phyloP scores from a whole-genome alignment of 2,113 vertebrate genomes.

The Rissa tridactyla region DNA sequence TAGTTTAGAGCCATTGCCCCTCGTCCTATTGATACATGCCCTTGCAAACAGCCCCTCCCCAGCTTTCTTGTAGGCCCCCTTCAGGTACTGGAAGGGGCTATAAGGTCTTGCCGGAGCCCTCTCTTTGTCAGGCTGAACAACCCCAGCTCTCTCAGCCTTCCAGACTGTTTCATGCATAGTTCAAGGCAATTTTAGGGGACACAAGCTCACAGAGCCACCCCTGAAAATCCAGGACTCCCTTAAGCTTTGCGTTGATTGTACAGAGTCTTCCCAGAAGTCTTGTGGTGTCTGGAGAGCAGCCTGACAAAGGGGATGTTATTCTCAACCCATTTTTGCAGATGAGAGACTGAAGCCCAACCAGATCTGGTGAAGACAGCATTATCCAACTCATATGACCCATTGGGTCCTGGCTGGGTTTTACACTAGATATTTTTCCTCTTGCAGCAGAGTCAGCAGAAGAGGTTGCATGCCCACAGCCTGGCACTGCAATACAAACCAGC shows the following conservation, averaged over 20 bases:
- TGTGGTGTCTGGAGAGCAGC: not conserved
- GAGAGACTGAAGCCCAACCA: not conserved
- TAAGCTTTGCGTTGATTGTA: rapidly evolving
- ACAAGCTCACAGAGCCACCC: not conserved
- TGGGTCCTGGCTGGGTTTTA: not conserved
- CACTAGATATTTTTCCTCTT: not conserved
- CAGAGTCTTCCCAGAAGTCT: not conserved
- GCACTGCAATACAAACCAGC: not conserved
- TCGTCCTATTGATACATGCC: no score
- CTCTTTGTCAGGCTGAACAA: no score
- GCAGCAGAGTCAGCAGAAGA: not conserved
- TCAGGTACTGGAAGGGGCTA: no score
- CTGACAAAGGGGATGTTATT: not conserved
- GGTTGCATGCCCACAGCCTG: not conserved
- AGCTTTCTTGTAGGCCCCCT: no score
- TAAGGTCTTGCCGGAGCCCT: no score
- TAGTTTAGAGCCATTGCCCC: no score
- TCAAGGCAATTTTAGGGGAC: not conserved
- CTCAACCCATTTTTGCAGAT: not conserved
- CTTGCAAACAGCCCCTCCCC: no score
- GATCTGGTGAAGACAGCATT: not conserved
- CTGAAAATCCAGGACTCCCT: not conserved
- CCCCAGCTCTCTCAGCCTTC: no score
- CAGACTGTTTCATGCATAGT: not conserved
- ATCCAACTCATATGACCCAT: not conserved